Conservation (phyloP, 1,140 invertebrate species). For the Lordiphosa stackelbergi region DNA sequence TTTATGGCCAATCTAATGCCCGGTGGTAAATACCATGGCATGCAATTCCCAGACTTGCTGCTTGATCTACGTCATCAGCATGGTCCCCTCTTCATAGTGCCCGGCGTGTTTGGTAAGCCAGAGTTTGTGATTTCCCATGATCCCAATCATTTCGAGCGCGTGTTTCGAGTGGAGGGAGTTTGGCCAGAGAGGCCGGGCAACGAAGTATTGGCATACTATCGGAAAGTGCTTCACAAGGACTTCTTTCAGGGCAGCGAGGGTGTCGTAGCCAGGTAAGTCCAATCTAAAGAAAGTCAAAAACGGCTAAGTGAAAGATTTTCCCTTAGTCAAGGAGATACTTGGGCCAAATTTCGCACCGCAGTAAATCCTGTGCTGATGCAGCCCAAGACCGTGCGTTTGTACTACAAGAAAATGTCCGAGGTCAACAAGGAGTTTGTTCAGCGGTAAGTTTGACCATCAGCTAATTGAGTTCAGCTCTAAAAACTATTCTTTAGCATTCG, state of each 20-base stretch:
- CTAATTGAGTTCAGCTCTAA: not conserved
- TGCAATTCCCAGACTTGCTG: conserved; percentile 22
- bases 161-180: conserved; percentile 47
- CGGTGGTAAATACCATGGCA: conserved; percentile 43
- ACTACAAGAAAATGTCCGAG: conserved; percentile 60
- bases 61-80: conserved; percentile 25
- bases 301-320: not conserved
- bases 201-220: conserved; percentile 33
- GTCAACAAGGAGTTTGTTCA: conserved; percentile 66
- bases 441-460: conserved; percentile 20
- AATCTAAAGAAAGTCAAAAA: not conserved
- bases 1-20: conserved; percentile 31
- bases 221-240: conserved; percentile 32
- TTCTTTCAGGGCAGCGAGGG: conserved; percentile 50
- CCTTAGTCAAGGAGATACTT: conserved; percentile 45
- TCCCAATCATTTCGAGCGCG: conserved; percentile 51
- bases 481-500: conserved; percentile 29
- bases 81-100: conserved; percentile 35
- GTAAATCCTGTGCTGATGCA: conserved; percentile 72
- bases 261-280: conserved; percentile 27
- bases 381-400: conserved; percentile 50
- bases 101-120: conserved; percentile 15
- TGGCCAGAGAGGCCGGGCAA: conserved; percentile 56
- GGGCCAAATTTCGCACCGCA: conserved; percentile 50
- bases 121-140: conserved; percentile 41